These are phyloP conservation scores for Rhea pennata DNA, from an alignment of 2,113 vertebrate species.

Conservation along the genomic window DNA sequence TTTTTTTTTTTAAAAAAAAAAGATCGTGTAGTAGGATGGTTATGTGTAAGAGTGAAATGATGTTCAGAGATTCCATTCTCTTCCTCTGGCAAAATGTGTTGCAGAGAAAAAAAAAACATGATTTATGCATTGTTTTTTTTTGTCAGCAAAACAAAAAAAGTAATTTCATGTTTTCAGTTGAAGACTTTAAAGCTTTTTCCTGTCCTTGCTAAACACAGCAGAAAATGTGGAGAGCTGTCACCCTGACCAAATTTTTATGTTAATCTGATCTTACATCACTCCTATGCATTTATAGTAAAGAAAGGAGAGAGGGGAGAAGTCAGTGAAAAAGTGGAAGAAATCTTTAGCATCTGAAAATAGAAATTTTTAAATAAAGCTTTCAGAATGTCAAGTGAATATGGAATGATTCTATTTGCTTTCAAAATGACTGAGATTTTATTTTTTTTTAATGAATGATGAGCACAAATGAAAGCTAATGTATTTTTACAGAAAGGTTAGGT, in stretches of 20 bases:
- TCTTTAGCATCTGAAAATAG: neutral
- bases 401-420: neutral
- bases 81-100: neutral
- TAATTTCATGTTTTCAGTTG: neutral
- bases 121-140: neutral
- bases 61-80: neutral
- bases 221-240: neutral
- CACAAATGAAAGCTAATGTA: neutral
- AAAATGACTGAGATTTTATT: neutral
- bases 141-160: neutral
- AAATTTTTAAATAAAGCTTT: neutral
- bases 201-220: neutral
- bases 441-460: neutral
- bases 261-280: neutral
- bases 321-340: neutral
- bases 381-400: neutral
- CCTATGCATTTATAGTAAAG: neutral
- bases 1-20: neutral
- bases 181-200: neutral
- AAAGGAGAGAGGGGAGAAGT: neutral
- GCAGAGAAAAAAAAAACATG: neutral
- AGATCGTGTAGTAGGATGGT: neutral
- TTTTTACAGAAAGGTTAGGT: neutral
- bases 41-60: neutral
- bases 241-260: neutral